Evolutionary conservation across 2,797 vertebrate species (phyloP), one percentile per base, ranked within the genome.

Genomic region (Xiphorhynchus erythropygius): DNA sequence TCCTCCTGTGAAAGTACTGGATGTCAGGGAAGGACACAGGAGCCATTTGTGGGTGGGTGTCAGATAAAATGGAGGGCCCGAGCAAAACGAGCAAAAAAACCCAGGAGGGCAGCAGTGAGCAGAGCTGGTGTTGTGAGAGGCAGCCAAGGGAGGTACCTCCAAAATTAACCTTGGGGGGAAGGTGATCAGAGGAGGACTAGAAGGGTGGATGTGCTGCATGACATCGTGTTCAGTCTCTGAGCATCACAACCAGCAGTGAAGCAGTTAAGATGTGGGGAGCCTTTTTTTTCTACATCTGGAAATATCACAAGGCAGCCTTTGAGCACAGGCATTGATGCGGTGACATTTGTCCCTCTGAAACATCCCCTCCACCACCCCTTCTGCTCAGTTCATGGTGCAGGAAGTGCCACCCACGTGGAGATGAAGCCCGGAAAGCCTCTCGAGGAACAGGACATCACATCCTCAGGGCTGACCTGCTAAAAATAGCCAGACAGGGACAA

Each of bases 151-250:
- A 39, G 28, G 1, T 49, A 8, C 15, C 32, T 63, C 24, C 27
- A 6, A 0, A 0, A 37, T 62, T 65, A 30, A 10, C 10, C 28
- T 2, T 0, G 10, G 63, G 42, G 10, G 18, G 10, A 77, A 53
- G 35, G 28, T 46, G 83, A 62, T 44, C 19, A 22, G 32, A 67
- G 22, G 13, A n/a, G 39, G 4, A 69, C n/a, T 76, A 18, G 60
- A 81, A 76, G 18, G 24, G 24, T 0, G 1, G 18, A n/a, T 63
- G 44, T 0, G 3, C 63, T 79, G 30, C n/a, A 16, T 41, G 39
- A 23, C 3, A 28, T 30, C 50, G 30, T 32, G 28, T 18, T 53
- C 50, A 13, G 16, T 44, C 49, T 27, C 19, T 25, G 30, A 50
- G n/a, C 28, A n/a, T 44, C 49, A 63, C 10, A 50, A 21, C 18